Evolutionary conservation across 2,888 invertebrate genomes (phyloP).

Genomic region (Melinopterus prodromus): DNA sequence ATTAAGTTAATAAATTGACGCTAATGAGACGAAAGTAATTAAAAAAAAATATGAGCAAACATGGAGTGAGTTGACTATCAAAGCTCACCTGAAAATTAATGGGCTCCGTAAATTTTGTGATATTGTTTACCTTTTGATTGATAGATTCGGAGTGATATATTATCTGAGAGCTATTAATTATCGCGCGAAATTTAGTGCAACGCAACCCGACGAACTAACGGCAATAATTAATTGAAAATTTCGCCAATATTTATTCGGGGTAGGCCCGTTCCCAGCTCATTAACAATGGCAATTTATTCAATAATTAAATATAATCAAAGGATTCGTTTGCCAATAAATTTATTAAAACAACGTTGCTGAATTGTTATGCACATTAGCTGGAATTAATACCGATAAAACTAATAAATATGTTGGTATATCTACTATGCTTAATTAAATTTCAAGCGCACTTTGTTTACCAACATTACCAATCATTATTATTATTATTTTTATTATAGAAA

Average conservation of each 20-base stretch:
- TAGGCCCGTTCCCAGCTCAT: background rate
- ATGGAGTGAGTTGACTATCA: background rate
- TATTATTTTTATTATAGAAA: no score
- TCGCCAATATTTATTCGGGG: background rate
- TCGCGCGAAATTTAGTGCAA: background rate
- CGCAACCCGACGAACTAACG: background rate
- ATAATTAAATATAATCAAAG: conserved; percentile 4
- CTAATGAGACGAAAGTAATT: background rate
- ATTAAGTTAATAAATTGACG: background rate
- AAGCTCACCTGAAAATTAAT: background rate
- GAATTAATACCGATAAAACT: background rate
- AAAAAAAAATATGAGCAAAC: background rate
- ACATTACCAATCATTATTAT: no score
- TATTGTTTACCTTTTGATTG: background rate
- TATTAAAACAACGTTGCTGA: background rate
- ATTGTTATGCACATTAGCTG: background rate
- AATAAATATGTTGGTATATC: background rate
- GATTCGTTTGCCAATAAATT: background rate
- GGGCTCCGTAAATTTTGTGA: background rate
- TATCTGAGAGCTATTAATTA: background rate
- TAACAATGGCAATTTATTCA: background rate
- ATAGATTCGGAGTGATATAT: background rate
- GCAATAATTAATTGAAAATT: background rate
- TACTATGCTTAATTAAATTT: no score
- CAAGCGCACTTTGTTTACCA: no score